A percentile compares a stretch with the other conserved stretches of the same genome.
Evolutionary conservation across 1,140 invertebrate species (phyloP).

Genomic region (Tribolium castaneum): DNA sequence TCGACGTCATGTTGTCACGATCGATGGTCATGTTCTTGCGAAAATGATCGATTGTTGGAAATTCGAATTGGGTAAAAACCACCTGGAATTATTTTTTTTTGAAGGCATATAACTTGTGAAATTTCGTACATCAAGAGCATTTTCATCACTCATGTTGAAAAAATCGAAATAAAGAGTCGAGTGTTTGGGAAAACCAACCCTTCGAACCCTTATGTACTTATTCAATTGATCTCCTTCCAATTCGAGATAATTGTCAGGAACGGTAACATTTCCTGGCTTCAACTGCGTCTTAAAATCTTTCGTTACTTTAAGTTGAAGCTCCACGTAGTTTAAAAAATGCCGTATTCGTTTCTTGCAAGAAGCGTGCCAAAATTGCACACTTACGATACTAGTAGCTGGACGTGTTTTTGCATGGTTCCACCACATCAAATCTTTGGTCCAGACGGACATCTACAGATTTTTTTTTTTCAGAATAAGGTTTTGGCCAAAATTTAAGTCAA

Average conservation of each 20-base stretch:
- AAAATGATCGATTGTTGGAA: not conserved
- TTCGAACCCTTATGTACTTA: not conserved
- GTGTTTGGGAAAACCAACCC: not conserved
- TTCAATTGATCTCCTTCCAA: not conserved
- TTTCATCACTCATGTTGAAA: not conserved
- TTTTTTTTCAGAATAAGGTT: not conserved
- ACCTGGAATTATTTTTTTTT: not conserved
- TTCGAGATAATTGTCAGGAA: not conserved
- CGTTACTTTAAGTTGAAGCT: not conserved
- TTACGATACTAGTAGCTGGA: not conserved
- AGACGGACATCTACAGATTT: not conserved
- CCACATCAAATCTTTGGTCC: constrained; percentile 7
- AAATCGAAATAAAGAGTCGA: not conserved
- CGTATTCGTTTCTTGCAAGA: constrained; percentile 11
- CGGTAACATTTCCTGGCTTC: not conserved
- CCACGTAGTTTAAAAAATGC: not conserved
- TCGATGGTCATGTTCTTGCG: not conserved
- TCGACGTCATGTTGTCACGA: not conserved
- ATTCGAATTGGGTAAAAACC: not conserved
- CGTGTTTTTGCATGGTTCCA: not conserved
- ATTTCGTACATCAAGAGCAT: not conserved
- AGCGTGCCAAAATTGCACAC: not conserved
- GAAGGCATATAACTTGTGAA: no score
- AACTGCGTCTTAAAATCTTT: not conserved
- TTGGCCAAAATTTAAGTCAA: not conserved